Evolutionary conservation across 1,140 invertebrate species (phyloP), one percentile per base, ranked within the genome.

Genomic region (Armadillidium nasatum): DNA sequence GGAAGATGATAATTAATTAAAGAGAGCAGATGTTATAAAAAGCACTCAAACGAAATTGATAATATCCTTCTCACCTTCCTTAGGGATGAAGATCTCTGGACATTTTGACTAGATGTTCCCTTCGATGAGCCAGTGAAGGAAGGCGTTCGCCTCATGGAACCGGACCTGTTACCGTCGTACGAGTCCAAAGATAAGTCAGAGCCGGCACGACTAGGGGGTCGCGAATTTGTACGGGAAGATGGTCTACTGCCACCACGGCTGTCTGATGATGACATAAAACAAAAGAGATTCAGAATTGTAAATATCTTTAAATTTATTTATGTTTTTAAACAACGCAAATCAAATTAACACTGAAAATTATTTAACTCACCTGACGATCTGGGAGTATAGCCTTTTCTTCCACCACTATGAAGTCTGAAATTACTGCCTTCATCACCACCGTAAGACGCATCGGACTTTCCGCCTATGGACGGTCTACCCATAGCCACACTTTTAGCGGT

Each of bases 181-280:
- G 83, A 83, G 83, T 96, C 94, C 74, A 96, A 86, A 22, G 94
- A 95, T 69, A 95, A 88, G 82, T 94, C 95, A 45, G 95, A 97
- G 77, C 94, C 94, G 83, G 96, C 93, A 83, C 95, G 90, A 83
- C 94, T 96, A 22, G 94, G 92, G 81, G 94, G 94, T 84, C 95
- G 94, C 73, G 84, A 85, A 33, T 82, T 81, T 9, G 83, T 83
- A 7, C 83, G 77, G 74, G 83, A 83, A 46, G 92, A 80, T 79
- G 90, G 88, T 82, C 94, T 88, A 82, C 92, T 94, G 46, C 90
- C 89, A 71, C 93, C 91, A 82, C 93, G 87, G 67, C 92, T 94
- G 50, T 60, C 50, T 60, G 50, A 1, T 50, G 9, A 10, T 60
- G 50, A 60, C 11, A 60, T 60, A 19, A 3, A 60, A 60, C 50